phyloP scores from a whole-genome alignment of 1,140 invertebrate species.

The Meloidogyne floridensis region DNA sequence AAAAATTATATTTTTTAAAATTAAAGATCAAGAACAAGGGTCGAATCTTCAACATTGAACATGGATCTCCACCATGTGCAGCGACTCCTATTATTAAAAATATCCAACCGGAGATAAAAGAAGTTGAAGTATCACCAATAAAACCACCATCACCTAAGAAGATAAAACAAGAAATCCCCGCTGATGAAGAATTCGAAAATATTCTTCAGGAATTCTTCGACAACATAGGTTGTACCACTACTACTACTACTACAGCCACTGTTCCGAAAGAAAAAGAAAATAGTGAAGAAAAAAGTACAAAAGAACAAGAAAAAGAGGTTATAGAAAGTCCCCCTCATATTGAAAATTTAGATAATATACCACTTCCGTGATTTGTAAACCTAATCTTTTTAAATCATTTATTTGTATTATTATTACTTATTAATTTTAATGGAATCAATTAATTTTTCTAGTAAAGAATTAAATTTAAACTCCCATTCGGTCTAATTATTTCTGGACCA shows the following conservation, averaged over 20 bases:
- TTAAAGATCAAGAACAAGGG: not conserved
- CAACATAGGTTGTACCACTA: not conserved
- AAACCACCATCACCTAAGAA: too few relatives aligned
- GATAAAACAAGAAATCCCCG: too few relatives aligned
- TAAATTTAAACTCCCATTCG: conserved; percentile 24
- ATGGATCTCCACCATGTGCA: not conserved
- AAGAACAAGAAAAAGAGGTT: not conserved
- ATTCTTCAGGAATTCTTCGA: not conserved
- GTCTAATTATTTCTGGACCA: conserved; percentile 17
- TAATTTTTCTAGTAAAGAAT: conserved; percentile 12
- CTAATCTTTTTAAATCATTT: not conserved
- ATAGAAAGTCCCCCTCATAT: not conserved
- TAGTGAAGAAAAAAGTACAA: not conserved
- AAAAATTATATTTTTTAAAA: not conserved
- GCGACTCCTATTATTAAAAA: not conserved
- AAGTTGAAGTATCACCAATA: not conserved
- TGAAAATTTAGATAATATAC: not conserved
- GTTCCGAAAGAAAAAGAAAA: not conserved
- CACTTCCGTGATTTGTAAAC: not conserved
- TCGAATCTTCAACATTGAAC: not conserved
- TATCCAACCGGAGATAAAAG: not conserved
- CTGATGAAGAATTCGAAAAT: too few relatives aligned
- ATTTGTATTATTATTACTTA: not conserved
- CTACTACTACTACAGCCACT: not conserved
- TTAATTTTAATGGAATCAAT: not conserved